Evolutionary conservation across 1,140 invertebrate species (phyloP), one percentile per base, ranked within the genome.

Genomic region (Amphibalanus amphitrite): DNA sequence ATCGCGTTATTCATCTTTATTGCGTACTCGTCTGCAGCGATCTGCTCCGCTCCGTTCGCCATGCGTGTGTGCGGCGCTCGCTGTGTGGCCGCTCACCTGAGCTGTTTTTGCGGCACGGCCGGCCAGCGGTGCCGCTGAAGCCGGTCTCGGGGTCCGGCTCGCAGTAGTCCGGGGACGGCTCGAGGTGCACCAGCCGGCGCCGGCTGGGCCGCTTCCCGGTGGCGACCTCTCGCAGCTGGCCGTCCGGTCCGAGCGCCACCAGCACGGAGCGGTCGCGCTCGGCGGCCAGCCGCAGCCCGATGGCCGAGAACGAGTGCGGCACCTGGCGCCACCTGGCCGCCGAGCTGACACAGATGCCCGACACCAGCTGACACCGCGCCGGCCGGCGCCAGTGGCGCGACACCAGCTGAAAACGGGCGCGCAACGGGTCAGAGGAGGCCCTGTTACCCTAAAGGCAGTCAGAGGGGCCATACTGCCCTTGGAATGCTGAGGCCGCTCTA

Each of bases 161-260:
- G 76, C 86, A 88, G 77, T 85, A 88, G 78, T 86, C 80, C 0
- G 85, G 85, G 13, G 85, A 86, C 25, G 82, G 77, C 38, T 83
- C 79, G 71, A 86, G 78, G 75, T 83, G 89, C 40, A 88, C 82
- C 38, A 89, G 78, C 6, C 17, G 10, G 47, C 20, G 10, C 10
- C 13, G 20, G 47, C 47, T 59, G 47, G 47, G 47, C 47, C 13
- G 47, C 47, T 8, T 20, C 6, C 86, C 25, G 91, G 90, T 78
- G 95, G 82, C 25, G 91, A 91, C 78, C 80, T 86, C 95, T 95
- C 98, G 80, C 95, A 98, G 3, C 94, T 97, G 78, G 91, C 89
- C 81, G 97, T 86, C 0, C 91, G 92, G 79, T 94, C 97, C 71
- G 92, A 94, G 1, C 95, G 20, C 95, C 69, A 92, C 95, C 33